Conservation (phyloP, 2,888 invertebrate genomes). For the Lochmaea capreae region DNA sequence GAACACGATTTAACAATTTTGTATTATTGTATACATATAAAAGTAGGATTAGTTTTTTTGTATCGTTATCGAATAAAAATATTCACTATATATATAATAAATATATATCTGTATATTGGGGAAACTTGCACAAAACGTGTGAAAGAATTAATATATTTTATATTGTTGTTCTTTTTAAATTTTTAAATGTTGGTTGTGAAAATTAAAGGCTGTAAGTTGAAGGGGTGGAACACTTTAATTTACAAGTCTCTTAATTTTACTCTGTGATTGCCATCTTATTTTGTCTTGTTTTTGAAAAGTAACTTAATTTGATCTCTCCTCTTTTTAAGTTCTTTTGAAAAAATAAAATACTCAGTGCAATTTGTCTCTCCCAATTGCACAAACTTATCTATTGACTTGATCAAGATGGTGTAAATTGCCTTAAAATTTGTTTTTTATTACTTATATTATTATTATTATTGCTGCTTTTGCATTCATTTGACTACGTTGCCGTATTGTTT, state of each 20-base stretch:
- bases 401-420: constrained; percentile 49
- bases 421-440: constrained; percentile 49
- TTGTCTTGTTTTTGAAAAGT: constrained; percentile 21
- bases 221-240: constrained; percentile 59
- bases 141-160: constrained; percentile 58
- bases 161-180: constrained; percentile 61
- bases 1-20: constrained; percentile 26
- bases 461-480: constrained; percentile 57
- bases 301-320: constrained; percentile 50
- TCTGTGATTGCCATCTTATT: constrained; percentile 53
- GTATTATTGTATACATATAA: constrained; percentile 37
- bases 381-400: constrained; percentile 31
- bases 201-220: constrained; percentile 52
- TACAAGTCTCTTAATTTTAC: constrained; percentile 53
- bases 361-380: constrained; percentile 54
- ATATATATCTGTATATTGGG: constrained; percentile 64
- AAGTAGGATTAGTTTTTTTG: constrained; percentile 35
- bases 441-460: constrained; percentile 52
- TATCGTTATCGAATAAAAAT: constrained; percentile 46
- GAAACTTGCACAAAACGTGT: constrained; percentile 57
- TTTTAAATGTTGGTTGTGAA: constrained; percentile 59
- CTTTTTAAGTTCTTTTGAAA: constrained; percentile 40
- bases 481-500: constrained; percentile 54
- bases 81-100: constrained; percentile 29
- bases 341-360: constrained; percentile 37